A percentile compares a stretch with the other conserved stretches of the same genome.
These are phyloP conservation scores for Palythoa grandiflora DNA, from an alignment of 92 coral and sea anemone genomes.

Conservation along the genomic window DNA sequence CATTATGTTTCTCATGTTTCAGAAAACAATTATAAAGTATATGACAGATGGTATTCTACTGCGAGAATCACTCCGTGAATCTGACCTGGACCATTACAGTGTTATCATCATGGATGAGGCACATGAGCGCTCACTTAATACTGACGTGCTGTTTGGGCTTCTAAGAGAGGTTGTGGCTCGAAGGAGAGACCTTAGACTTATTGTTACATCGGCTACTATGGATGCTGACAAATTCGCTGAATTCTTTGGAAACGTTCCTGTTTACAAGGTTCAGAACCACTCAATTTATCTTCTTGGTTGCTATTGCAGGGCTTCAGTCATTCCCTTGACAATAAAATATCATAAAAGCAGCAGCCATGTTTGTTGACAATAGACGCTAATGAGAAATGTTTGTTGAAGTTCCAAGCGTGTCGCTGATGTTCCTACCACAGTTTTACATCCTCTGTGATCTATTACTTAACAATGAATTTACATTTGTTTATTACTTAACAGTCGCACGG, in stretches of 20 bases:
- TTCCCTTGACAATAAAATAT: no score
- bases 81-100: slow-evolving; percentile 97
- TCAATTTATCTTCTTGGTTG: background rate
- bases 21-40: slow-evolving; percentile 95
- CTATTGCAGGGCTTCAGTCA: no score
- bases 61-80: slow-evolving; percentile 94
- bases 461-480: no score
- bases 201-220: slow-evolving; percentile 98
- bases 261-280: slow-evolving; percentile 75
- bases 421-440: no score
- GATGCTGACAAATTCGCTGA: slow-evolving; percentile 98
- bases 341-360: no score
- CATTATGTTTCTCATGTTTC: slow-evolving; percentile 12
- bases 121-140: slow-evolving; percentile 97
- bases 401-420: no score
- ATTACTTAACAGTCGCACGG: no score
- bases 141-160: slow-evolving; percentile 96
- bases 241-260: slow-evolving; percentile 97
- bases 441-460: no score
- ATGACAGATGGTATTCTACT: slow-evolving; percentile 99
- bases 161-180: slow-evolving; percentile 85
- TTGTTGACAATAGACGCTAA: no score
- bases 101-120: slow-evolving; percentile 99
- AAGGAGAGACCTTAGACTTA: slow-evolving; percentile 84
- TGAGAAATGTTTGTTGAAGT: no score